Conservation (phyloP, 35 echinoderm and acorn worm genomes). For the Heliocidaris erythrogramma region DNA sequence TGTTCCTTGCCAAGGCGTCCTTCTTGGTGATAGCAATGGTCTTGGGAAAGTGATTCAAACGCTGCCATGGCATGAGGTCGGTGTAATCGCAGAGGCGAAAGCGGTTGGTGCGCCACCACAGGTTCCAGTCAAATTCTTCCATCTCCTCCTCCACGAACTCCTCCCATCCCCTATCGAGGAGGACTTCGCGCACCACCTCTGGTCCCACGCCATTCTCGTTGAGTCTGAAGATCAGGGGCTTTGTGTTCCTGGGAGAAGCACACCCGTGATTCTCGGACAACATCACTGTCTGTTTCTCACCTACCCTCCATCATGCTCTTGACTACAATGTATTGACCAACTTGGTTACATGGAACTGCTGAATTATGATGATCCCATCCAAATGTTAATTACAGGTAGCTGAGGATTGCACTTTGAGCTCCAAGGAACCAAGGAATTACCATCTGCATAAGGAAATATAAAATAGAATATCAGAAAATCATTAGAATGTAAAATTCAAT, state of each 20-base stretch:
- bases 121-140: slow-evolving; percentile 78
- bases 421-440: neutral
- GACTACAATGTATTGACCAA: neutral
- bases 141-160: slow-evolving; percentile 81
- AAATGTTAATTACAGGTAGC: neutral
- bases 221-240: slow-evolving; percentile 61
- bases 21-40: slow-evolving; percentile 83
- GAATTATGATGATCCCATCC: neutral
- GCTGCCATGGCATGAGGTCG: slow-evolving; percentile 81
- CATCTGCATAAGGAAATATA: neutral
- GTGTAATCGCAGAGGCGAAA: slow-evolving; percentile 77
- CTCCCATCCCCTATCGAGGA: slow-evolving; percentile 79
- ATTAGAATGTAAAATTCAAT: neutral
- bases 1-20: slow-evolving; percentile 83
- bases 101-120: slow-evolving; percentile 76
- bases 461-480: neutral
- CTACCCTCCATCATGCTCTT: neutral
- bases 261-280: neutral
- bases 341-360: neutral
- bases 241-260: neutral
- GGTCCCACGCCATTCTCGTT: slow-evolving; percentile 69
- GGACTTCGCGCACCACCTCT: slow-evolving; percentile 54
- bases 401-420: neutral
- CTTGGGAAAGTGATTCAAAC: slow-evolving; percentile 85
- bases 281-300: slow-evolving; percentile 16